Conservation (phyloP, 2,888 invertebrate genomes). For the Morpho deidamia region DNA sequence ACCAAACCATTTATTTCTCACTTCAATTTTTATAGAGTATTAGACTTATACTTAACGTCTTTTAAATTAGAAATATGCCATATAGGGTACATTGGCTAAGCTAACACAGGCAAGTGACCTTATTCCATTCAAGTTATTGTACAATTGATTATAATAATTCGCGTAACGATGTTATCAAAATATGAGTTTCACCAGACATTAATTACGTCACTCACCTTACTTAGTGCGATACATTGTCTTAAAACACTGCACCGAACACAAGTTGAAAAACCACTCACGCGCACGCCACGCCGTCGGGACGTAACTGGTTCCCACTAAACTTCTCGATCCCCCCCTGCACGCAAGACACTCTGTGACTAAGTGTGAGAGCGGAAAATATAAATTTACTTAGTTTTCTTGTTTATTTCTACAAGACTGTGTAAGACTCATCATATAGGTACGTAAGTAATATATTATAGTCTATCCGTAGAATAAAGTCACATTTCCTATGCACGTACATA, state of each 20-base stretch:
- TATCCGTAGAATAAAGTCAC: too few relatives aligned
- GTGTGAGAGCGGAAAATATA: conserved; percentile 20
- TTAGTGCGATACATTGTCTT: conserved; percentile 28
- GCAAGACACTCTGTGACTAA: conserved; percentile 12
- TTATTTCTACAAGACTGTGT: too few relatives aligned
- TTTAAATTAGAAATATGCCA: too few relatives aligned
- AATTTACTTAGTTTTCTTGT: neutral
- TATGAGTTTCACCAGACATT: neutral
- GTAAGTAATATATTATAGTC: too few relatives aligned
- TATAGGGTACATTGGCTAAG: too few relatives aligned
- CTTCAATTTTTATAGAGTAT: too few relatives aligned
- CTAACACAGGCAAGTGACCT: too few relatives aligned
- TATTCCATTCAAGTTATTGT: too few relatives aligned
- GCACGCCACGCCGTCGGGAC: conserved; percentile 24
- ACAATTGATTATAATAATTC: neutral
- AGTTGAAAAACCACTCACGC: conserved; percentile 23
- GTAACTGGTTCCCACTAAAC: conserved; percentile 30
- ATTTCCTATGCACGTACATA: too few relatives aligned
- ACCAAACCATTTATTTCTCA: too few relatives aligned
- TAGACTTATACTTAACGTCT: too few relatives aligned
- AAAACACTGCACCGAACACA: conserved; percentile 19
- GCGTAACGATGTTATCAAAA: neutral
- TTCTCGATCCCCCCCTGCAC: conserved; percentile 30
- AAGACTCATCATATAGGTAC: neutral
- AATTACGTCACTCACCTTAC: conserved; percentile 27